These are phyloP conservation scores for Erythrolamprus reginae DNA, from an alignment of 2,113 vertebrate genomes.

Conservation along the genomic window DNA sequence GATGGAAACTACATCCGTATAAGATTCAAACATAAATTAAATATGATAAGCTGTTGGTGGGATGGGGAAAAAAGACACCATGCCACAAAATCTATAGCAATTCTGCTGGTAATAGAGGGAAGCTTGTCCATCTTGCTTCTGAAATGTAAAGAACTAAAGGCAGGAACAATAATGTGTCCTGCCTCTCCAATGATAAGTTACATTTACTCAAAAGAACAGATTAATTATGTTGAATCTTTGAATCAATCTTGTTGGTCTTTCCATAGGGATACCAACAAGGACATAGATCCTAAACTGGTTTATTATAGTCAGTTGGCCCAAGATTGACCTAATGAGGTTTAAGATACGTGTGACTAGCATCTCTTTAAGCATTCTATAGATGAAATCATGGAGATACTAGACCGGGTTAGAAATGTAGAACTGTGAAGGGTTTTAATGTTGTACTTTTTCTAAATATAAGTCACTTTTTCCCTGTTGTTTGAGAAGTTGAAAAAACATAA, in stretches of 20 bases:
- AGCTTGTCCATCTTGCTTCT: background rate
- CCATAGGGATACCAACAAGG: no score
- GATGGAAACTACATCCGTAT: background rate
- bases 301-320: background rate
- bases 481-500: background rate
- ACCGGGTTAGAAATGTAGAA: no score
- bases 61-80: background rate
- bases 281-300: background rate
- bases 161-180: background rate
- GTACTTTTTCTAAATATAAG: background rate
- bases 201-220: background rate
- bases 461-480: background rate
- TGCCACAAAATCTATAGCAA: background rate
- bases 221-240: background rate
- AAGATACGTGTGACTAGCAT: background rate
- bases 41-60: background rate
- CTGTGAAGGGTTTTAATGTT: background rate
- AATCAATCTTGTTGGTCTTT: background rate
- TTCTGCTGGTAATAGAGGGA: background rate
- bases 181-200: background rate
- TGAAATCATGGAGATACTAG: background rate
- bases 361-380: background rate
- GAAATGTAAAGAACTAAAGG: background rate
- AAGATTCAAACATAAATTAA: background rate
- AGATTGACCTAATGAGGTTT: background rate